Base-by-base conservation (phyloP, 1,140 invertebrate genomes). In the Drosophila lacertosa region DNA sequence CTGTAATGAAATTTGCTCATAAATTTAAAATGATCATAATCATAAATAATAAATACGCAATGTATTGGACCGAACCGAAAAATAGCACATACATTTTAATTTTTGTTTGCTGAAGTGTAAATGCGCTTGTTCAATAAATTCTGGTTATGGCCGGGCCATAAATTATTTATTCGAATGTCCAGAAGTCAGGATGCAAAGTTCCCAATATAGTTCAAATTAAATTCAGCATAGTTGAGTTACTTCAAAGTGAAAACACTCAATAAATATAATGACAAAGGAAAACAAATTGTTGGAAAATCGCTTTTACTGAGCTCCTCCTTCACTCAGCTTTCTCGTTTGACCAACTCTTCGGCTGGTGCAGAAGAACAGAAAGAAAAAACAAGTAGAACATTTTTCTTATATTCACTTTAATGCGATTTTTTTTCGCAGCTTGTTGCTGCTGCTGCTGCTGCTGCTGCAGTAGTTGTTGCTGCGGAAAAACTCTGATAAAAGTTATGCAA, bases 401-500 rank as follows among this genome's bases (percentile, higher is more conserved):
- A 70, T 66, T 54, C 40, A 75, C 35, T 58, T 65, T 68, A 48
- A 47, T 83, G 74, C 70, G 71, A 59, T 70, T 77, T 69, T 78
- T 67, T 65, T 69, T 67, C 11, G 33, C 54, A 35, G 26, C 50
- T 50, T 55, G 54, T 66, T 57, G 48, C 22, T 62, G 48, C 20
- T 39, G 59, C 39, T 40, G 57, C 22, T 32, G 58, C 3, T 50
- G 0, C 59, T 59, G 44, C n/a, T 55, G 47, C n/a, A 37, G 4
- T 37, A 15, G 39, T 29, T 62, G 68, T n/a, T 58, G 24, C 32
- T 70, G 60, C 13, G 15, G 20, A 40, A 69, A 69, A 63, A 69
- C 47, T 69, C 54, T 53, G 54, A n/a, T 16, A 40, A 80, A 84
- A 84, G 63, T 84, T 84, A 80, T 76, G 81, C 76, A 84, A 84